phyloP scores from a whole-genome alignment of 2,113 vertebrate genomes.

The Chlamydotis undulata region DNA sequence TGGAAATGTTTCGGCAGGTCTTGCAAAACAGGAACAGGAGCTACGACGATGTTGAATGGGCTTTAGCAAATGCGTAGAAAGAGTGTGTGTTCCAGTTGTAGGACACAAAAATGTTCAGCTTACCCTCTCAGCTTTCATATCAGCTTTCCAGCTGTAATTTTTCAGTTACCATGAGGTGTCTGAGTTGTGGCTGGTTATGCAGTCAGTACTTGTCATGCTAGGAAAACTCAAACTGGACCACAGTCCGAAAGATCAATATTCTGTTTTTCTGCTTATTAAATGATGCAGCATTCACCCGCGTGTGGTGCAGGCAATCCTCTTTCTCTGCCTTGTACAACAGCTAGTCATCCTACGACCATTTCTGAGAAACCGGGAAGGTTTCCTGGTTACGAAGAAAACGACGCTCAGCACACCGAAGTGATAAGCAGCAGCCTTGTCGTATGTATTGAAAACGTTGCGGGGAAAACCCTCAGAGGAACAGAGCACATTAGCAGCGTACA shows the following conservation, averaged over 20 bases:
- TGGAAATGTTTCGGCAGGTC: neutral
- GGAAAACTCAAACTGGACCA: neutral
- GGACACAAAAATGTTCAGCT: neutral
- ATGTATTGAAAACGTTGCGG: neutral
- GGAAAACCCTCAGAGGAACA: neutral
- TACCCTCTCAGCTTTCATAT: neutral
- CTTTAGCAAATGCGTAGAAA: neutral
- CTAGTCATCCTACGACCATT: neutral
- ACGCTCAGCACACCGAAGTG: neutral
- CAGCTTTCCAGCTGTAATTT: neutral
- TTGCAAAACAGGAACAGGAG: neutral
- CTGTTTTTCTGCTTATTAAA: neutral
- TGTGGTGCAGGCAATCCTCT: neutral
- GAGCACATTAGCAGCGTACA: neutral
- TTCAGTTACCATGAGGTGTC: neutral
- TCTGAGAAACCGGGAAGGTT: neutral
- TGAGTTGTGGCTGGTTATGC: neutral
- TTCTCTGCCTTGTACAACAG: neutral
- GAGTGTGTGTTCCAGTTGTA: neutral
- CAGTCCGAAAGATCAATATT: neutral
- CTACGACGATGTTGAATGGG: neutral
- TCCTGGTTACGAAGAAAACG: neutral
- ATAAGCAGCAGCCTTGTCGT: neutral
- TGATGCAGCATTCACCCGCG: fast-evolving
- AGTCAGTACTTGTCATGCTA: neutral